Percentiles rank a stretch among this genome's conserved stretches.
Evolutionary conservation across 2,113 vertebrate species (phyloP).

Genomic region (Lucifuga dentata): DNA sequence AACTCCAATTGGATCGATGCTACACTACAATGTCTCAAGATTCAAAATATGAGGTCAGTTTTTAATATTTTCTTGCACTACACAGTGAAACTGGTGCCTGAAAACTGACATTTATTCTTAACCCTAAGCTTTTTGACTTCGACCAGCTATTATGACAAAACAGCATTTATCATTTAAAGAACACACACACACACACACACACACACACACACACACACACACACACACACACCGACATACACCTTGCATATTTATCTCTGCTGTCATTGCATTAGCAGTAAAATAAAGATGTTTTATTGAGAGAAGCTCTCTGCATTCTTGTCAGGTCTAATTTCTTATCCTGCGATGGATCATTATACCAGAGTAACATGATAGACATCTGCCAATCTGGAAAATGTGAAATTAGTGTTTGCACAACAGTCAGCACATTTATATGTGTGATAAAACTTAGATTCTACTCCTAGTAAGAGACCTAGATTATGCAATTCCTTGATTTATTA

Average conservation of each 20-base stretch:
- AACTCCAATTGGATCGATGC: slow-evolving; percentile 43
- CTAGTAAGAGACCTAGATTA: too few species aligned
- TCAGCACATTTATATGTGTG: slow-evolving; percentile 33
- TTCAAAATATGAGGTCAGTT: slow-evolving; percentile 12
- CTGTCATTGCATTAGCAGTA: slow-evolving; percentile 8
- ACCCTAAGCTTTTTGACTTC: too few species aligned
- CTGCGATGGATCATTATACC: slow-evolving; percentile 54
- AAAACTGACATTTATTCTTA: slow-evolving; percentile 6
- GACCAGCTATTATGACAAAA: slow-evolving; percentile 16
- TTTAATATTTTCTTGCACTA: neutral
- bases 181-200: neutral
- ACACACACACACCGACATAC: neutral
- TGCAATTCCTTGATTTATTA: too few species aligned
- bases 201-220: slow-evolving; percentile 7
- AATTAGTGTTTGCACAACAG: slow-evolving; percentile 19
- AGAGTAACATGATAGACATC: slow-evolving; percentile 59
- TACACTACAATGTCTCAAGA: slow-evolving; percentile 16
- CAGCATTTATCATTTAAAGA: slow-evolving; percentile 29
- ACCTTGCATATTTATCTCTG: slow-evolving; percentile 29
- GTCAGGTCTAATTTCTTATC: slow-evolving; percentile 69
- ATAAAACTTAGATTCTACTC: too few species aligned
- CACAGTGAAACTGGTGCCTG: slow-evolving; percentile 13
- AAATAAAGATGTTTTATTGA: slow-evolving; percentile 50
- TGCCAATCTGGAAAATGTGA: slow-evolving; percentile 49
- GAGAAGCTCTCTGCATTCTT: slow-evolving; percentile 44